Base-by-base conservation (phyloP, 2,888 invertebrate species). In the Drosophila kanekoi region DNA sequence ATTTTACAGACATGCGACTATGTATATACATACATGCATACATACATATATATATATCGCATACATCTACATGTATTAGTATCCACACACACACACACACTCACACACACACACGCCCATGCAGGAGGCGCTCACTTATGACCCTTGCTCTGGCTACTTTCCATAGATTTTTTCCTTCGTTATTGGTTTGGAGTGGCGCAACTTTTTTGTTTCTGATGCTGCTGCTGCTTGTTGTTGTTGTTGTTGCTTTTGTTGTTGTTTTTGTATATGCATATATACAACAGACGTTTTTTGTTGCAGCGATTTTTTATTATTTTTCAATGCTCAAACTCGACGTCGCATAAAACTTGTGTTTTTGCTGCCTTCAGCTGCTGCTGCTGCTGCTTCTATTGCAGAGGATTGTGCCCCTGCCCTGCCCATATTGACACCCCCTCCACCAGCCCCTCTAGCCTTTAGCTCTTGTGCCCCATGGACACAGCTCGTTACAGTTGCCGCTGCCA, bases 101-200 rank as follows among this genome's bases (percentile, higher is more conserved):
- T 71, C 48, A 68, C 61, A 72, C 49, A 63, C 49, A 64, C 38
- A 37, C 52, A 54, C 43, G 65, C 41, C 44, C 32, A 53, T 13
- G 45, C 38, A 67, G 61, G 67, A 67, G 59, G 66, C 59, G 48
- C 72, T 68, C 74, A 74, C 76, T 77, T 82, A 75, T 71, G 54
- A 58, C 65, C 71, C 69, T 69, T 72, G 74, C 61, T 58, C 38
- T 79, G 85, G 88, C 85, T 88, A 86, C 88, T 86, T 90, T 89
- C 88, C 79, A 88, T 90, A 89, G 90, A 90, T 90, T 89, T 90
- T 89, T 89, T 90, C 81, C 89, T 90, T 89, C 89, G 85, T 79
- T 89, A 88, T 86, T 86, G 85, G 85, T 87, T 86, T 86, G 69
- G 84, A 88, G 87, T 88, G 84, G 79, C 65, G 67, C 72, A 83